Percentiles rank a stretch among this genome's conserved stretches.
phyloP scores from a whole-genome alignment of 2,888 invertebrate species.

The Chydorus sphaericus region DNA sequence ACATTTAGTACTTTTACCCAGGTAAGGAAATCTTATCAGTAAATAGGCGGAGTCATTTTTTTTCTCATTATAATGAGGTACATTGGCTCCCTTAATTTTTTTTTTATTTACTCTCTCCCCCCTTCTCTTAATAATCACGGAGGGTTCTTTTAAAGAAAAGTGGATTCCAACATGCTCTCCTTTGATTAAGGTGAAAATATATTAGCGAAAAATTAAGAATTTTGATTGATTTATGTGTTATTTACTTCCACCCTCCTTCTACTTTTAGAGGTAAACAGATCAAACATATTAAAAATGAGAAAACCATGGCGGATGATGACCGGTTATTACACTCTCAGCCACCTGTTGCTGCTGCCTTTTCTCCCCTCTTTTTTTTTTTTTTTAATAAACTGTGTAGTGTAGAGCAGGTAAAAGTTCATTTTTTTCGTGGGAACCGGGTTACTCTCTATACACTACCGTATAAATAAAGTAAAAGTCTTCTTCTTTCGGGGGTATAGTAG shows the following conservation, averaged over 20 bases:
- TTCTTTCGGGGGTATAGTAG: too few species aligned
- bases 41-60: too few species aligned
- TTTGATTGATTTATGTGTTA: not conserved
- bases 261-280: not conserved
- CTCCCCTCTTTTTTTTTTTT: not conserved
- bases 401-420: not conserved
- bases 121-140: too few species aligned
- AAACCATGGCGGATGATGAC: slow-evolving; percentile 2
- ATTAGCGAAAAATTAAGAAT: too few species aligned
- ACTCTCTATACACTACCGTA: not conserved
- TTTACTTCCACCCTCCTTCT: not conserved
- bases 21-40: too few species aligned
- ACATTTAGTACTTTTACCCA: too few species aligned
- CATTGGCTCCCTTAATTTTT: too few species aligned
- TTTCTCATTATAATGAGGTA: too few species aligned
- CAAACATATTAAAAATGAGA: not conserved
- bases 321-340: slow-evolving; percentile 2
- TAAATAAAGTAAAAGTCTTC: too few species aligned
- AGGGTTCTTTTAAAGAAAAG: not conserved
- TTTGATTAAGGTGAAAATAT: too few species aligned
- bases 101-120: too few species aligned
- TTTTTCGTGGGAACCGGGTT: slow-evolving; percentile 3
- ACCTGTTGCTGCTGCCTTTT: slow-evolving; percentile 2
- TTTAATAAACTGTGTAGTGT: not conserved
- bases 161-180: too few species aligned